Evolutionary conservation across 53 echinoderm and acorn worm species (phyloP).

Genomic region (Apostichopus leukothele): DNA sequence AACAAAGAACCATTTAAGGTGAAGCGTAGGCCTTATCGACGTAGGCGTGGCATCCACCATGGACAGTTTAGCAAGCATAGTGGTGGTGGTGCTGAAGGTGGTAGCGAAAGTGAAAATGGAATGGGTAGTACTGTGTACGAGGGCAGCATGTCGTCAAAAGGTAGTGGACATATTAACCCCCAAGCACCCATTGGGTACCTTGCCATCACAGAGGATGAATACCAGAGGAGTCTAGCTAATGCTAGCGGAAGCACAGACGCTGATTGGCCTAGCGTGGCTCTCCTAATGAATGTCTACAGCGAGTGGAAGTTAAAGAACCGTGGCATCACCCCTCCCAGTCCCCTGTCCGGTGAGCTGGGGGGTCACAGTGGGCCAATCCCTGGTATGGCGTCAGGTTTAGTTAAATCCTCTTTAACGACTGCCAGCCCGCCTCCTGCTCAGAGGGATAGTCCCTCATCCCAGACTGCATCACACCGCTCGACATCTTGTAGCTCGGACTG

Average conservation of each 20-base stretch:
- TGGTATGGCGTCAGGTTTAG: background rate
- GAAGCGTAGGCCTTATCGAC: slow-evolving; percentile 46
- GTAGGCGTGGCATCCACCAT: slow-evolving; percentile 25
- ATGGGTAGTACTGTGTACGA: slow-evolving; percentile 4
- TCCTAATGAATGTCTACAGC: slow-evolving; percentile 42
- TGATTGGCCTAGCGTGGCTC: slow-evolving; percentile 47
- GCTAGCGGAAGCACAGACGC: slow-evolving; percentile 25
- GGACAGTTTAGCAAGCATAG: background rate
- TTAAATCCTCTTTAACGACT: background rate
- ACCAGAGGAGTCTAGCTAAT: slow-evolving; percentile 44
- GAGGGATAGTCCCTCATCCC: background rate
- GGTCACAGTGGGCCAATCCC: slow-evolving; percentile 21
- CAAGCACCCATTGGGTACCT: slow-evolving; percentile 43
- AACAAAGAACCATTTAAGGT: slow-evolving; percentile 51
- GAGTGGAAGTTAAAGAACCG: slow-evolving; percentile 46
- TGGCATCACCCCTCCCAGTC: slow-evolving; percentile 8
- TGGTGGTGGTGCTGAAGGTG: background rate
- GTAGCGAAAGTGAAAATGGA: slow-evolving; percentile 13
- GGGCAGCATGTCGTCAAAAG: background rate
- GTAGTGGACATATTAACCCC: background rate
- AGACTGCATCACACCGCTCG: background rate
- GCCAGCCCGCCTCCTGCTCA: slow-evolving; percentile 5
- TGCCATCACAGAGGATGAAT: slow-evolving; percentile 44
- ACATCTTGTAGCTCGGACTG: slow-evolving; percentile 25
- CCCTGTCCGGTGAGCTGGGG: background rate